Evolutionary conservation across 37 sponge, comb jelly and placozoan genomes (phyloP).

Genomic region (Amphimedon queenslandica): DNA sequence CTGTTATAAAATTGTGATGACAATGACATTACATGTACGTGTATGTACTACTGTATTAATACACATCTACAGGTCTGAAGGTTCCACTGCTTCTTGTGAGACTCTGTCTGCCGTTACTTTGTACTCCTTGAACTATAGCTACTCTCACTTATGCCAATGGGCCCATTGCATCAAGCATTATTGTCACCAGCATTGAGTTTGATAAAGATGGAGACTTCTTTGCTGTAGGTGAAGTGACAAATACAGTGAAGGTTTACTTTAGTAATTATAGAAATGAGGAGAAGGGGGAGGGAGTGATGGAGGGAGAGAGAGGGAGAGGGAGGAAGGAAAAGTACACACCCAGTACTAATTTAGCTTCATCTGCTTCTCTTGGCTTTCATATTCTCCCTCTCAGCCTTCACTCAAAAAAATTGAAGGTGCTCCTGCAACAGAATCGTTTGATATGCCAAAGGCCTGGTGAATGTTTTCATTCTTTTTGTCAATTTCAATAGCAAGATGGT

Average conservation of each 20-base stretch:
- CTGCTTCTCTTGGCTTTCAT: background rate
- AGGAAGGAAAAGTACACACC: background rate
- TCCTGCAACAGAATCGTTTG: slow-evolving; percentile 55
- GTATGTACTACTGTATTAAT: no score
- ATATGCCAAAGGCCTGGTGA: slow-evolving; percentile 70
- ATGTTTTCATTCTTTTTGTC: slow-evolving; percentile 69
- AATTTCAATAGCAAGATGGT: slow-evolving; percentile 67
- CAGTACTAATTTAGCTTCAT: background rate
- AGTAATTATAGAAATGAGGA: no score
- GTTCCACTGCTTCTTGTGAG: slow-evolving; percentile 5
- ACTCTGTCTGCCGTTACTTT: slow-evolving; percentile 23
- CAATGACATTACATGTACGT: no score
- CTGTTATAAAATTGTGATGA: no score
- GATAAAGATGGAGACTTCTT: slow-evolving; percentile 69
- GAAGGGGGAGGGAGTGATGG: no score
- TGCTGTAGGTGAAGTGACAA: slow-evolving; percentile 89
- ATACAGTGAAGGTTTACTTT: slow-evolving; percentile 82
- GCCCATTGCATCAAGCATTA: slow-evolving; percentile 8
- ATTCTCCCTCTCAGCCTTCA: no score
- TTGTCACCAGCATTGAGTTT: slow-evolving; percentile 86
- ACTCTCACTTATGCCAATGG: slow-evolving; percentile 41
- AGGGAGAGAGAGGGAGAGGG: no score
- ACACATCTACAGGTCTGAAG: no score
- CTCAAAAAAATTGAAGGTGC: no score
- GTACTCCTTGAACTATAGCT: slow-evolving; percentile 29